Conservation (phyloP, 2,797 vertebrate genomes). For the Acrossocheilus fasciatus region DNA sequence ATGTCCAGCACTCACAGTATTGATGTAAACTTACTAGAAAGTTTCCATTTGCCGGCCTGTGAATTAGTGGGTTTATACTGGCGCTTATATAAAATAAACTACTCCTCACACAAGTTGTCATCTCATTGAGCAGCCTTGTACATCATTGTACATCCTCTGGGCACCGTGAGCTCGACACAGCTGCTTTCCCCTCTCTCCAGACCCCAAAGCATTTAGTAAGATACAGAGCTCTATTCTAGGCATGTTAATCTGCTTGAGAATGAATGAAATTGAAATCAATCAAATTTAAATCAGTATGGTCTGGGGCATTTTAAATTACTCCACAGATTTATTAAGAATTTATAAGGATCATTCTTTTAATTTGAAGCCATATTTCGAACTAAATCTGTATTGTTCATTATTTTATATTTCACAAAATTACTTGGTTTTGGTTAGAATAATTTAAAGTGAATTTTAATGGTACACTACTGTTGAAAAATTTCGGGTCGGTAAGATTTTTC, state of each 20-base stretch:
- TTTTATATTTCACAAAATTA: neutral
- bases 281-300: neutral
- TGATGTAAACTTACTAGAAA: conserved; percentile 45
- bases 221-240: neutral
- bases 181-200: conserved; percentile 37
- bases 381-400: neutral
- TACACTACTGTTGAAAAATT: neutral
- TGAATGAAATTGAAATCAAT: neutral
- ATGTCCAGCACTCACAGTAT: conserved; percentile 24
- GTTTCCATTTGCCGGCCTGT: conserved; percentile 49
- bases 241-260: neutral
- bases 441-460: neutral
- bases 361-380: neutral
- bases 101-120: conserved; percentile 52
- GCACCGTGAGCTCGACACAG: conserved; percentile 20
- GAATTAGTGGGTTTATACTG: conserved; percentile 54
- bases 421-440: neutral
- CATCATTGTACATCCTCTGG: conserved; percentile 17
- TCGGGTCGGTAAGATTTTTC: neutral
- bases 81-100: conserved; percentile 60
- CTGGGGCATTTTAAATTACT: neutral
- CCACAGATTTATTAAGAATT: neutral
- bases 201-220: neutral
- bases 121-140: conserved; percentile 73
- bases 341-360: neutral